Conservation (phyloP, 1,140 invertebrate genomes). For the Apis cerana region DNA sequence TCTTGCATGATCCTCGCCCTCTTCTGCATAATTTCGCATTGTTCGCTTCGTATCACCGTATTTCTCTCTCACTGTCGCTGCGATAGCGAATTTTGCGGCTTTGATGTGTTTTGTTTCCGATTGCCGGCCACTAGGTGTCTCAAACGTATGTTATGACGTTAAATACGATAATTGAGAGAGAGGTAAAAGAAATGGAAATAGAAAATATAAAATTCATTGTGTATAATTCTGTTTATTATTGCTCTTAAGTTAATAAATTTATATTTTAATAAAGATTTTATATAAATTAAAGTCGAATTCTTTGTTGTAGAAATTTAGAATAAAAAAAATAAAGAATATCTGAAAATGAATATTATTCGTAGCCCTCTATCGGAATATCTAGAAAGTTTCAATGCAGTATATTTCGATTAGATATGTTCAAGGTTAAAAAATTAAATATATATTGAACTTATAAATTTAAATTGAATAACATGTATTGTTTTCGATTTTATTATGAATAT, state of each 20-base stretch:
- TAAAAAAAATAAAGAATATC: neutral
- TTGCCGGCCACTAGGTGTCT: slow-evolving; percentile 6
- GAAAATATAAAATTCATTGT: neutral
- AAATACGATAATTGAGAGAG: too few species aligned
- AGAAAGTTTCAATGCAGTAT: neutral
- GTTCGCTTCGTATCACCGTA: slow-evolving; percentile 22
- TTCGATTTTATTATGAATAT: too few species aligned
- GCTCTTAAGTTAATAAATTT: neutral
- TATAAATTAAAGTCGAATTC: too few species aligned
- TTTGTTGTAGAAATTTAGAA: neutral
- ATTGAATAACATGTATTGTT: neutral
- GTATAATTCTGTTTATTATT: neutral
- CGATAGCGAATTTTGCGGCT: slow-evolving; percentile 38
- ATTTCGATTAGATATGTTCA: neutral
- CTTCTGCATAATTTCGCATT: slow-evolving; percentile 39
- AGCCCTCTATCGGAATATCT: neutral
- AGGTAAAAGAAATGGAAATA: neutral
- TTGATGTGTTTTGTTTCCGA: slow-evolving; percentile 40
- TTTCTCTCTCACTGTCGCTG: slow-evolving; percentile 31
- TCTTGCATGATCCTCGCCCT: neutral
- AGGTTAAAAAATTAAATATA: neutral
- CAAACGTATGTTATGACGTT: neutral
- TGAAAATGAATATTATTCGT: neutral
- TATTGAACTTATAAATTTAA: neutral
- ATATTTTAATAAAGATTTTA: neutral